Evolutionary conservation across 1,140 invertebrate genomes (phyloP), one percentile per base, ranked within the genome.

Genomic region (Helicoverpa zea): DNA sequence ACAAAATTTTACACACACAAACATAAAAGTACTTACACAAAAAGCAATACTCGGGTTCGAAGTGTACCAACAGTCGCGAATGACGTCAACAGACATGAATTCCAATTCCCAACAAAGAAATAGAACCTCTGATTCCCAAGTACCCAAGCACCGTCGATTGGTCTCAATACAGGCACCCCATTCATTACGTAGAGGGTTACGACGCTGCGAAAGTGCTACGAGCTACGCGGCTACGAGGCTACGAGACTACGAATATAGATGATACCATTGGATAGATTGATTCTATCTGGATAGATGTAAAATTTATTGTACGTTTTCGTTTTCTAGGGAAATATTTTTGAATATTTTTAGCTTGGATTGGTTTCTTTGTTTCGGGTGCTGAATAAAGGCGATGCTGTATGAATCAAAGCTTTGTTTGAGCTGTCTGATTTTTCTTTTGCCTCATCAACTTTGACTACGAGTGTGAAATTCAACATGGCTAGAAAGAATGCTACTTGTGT

Each of bases 191-290:
- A 72, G 68, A 72, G 68, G 68, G 68, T 51, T 72, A 54, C 66
- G 47, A 51, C 68, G 68, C 68, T 72, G 54, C 68, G 68, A 72
- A 72, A 72, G 68, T 72, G 68, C 68, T 72, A 72, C 68, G 72
- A 11, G 52, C 72, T 68, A 79, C 51, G 29, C 10, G 7, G 73
- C 73, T 75, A 75, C 68, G 68, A 16, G 14, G 68, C 68, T 72
- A 72, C 35, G 35, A 43, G 35, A 43, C 35, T 43, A 43, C 73
- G 73, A 61, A 72, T 72, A 72, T 54, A 72, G 68, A 72, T 72
- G 68, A 54, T 72, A 72, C 68, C 68, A 72, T 72, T 49, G 49
- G 4, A 51, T 72, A 54, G 68, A 72, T 72, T 72, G 68, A 72
- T 72, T 72, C 68, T 51, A 68, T 72, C 49, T 72, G 49, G 68